A percentile compares a stretch with the other conserved stretches of the same genome.
These are phyloP conservation scores for Anguilla rostrata DNA, from an alignment of 2,113 vertebrate genomes.

Conservation along the genomic window DNA sequence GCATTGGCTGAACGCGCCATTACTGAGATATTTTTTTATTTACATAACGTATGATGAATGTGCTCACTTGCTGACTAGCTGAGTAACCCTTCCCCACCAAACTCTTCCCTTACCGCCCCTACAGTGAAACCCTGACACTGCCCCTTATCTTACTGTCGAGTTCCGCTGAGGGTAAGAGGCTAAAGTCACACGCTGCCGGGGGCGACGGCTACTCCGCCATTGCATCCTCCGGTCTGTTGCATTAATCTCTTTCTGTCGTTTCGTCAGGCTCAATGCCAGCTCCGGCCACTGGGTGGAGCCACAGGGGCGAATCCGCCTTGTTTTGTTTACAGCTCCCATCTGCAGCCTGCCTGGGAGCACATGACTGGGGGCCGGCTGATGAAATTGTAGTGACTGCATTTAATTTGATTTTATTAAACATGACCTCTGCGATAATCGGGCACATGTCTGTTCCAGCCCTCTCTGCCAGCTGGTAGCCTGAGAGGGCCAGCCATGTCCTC, in stretches of 20 bases:
- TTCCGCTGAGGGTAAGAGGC: neutral
- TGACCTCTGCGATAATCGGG: conserved; percentile 26
- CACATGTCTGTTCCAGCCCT: conserved; percentile 30
- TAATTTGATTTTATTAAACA: conserved; percentile 35
- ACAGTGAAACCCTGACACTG: neutral
- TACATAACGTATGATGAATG: neutral
- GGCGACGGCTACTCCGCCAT: neutral
- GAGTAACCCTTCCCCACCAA: conserved; percentile 3
- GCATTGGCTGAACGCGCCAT: neutral
- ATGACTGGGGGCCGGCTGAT: conserved; percentile 16
- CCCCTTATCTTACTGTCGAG: neutral
- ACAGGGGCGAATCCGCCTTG: neutral
- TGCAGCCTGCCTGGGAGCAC: conserved; percentile 2
- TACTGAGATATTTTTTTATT: neutral
- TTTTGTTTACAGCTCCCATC: conserved; percentile 29
- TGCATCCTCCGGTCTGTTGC: neutral
- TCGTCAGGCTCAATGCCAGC: neutral
- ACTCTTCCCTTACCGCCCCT: neutral
- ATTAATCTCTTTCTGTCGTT: neutral
- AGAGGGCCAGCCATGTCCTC: neutral
- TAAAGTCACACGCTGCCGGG: too few species aligned
- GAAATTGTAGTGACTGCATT: conserved; percentile 33
- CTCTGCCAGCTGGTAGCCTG: neutral
- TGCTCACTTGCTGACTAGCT: neutral
- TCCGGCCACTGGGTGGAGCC: conserved; percentile 24